phyloP scores from a whole-genome alignment of 2,113 vertebrate genomes.

The Cyphomyrus discorhynchus region DNA sequence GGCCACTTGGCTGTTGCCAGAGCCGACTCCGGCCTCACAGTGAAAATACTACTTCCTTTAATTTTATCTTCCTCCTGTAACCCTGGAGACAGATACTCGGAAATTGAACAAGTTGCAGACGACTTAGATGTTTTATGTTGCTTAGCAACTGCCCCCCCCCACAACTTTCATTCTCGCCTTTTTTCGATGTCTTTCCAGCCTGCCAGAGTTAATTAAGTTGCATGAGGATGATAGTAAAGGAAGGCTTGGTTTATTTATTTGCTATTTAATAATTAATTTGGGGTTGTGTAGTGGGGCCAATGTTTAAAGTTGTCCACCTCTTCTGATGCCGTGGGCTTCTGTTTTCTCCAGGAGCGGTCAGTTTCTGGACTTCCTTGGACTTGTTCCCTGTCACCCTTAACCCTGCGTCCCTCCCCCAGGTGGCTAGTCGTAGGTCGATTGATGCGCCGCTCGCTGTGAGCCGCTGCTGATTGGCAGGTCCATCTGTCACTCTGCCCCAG shows the following conservation, averaged over 20 bases:
- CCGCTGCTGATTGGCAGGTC: slow-evolving; percentile 56
- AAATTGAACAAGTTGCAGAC: slow-evolving; percentile 59
- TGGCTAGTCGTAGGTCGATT: slow-evolving; percentile 51
- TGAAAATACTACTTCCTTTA: slow-evolving; percentile 16
- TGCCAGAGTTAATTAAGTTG: slow-evolving; percentile 61
- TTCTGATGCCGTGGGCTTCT: slow-evolving; percentile 37
- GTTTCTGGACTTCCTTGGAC: slow-evolving; percentile 33
- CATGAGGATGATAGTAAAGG: slow-evolving; percentile 50
- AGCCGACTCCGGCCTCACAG: background rate
- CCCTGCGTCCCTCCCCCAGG: slow-evolving; percentile 53
- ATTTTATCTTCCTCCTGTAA: slow-evolving; percentile 16
- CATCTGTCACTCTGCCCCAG: slow-evolving; percentile 63
- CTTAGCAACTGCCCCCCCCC: slow-evolving; percentile 56
- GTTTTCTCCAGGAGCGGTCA: slow-evolving; percentile 32
- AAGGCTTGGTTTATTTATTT: slow-evolving; percentile 57
- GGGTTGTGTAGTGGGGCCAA: slow-evolving; percentile 36
- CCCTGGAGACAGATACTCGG: slow-evolving; percentile 58
- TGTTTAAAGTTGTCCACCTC: slow-evolving; percentile 38
- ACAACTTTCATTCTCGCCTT: slow-evolving; percentile 31
- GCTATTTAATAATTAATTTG: slow-evolving; percentile 57
- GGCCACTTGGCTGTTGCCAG: background rate
- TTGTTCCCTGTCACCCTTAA: slow-evolving; percentile 12
- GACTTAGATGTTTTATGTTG: slow-evolving; percentile 68
- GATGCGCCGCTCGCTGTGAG: slow-evolving; percentile 40
- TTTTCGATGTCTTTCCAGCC: slow-evolving; percentile 43